A percentile compares a stretch with the other conserved stretches of the same genome.
Evolutionary conservation across 1,140 invertebrate genomes (phyloP).

Genomic region (Drosophila fuyamai): DNA sequence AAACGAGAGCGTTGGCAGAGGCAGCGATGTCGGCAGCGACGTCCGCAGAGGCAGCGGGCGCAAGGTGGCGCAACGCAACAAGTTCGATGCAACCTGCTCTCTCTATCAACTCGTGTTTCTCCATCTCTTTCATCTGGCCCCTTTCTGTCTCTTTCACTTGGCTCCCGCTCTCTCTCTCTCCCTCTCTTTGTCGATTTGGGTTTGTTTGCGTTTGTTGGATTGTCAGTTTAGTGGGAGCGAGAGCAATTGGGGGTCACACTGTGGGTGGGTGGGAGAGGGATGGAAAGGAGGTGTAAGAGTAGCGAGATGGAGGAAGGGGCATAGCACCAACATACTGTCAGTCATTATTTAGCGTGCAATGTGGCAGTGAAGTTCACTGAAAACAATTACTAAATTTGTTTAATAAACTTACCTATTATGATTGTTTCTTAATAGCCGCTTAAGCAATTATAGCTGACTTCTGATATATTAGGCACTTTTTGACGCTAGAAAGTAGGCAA

Average conservation of each 20-base stretch:
- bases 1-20: slow-evolving; percentile 30
- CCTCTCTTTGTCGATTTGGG: slow-evolving; percentile 40
- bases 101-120: slow-evolving; percentile 16
- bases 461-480: too few relatives aligned
- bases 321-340: slow-evolving; percentile 77
- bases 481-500: too few relatives aligned
- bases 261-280: slow-evolving; percentile 16
- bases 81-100: slow-evolving; percentile 78
- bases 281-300: neutral
- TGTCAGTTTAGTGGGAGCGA: slow-evolving; percentile 67
- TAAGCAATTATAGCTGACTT: too few relatives aligned
- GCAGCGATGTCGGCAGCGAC: slow-evolving; percentile 22
- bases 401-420: too few relatives aligned
- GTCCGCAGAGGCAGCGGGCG: slow-evolving; percentile 35
- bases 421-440: too few relatives aligned
- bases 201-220: slow-evolving; percentile 71
- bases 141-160: slow-evolving; percentile 4
- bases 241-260: slow-evolving; percentile 76
- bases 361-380: slow-evolving; percentile 41
- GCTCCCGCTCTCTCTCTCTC: neutral
- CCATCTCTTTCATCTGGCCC: slow-evolving; percentile 6
- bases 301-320: neutral
- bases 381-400: neutral
- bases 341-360: slow-evolving; percentile 77
- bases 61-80: slow-evolving; percentile 75